Conservation (phyloP, 1,140 invertebrate species). For the Euglossa dilemma region DNA sequence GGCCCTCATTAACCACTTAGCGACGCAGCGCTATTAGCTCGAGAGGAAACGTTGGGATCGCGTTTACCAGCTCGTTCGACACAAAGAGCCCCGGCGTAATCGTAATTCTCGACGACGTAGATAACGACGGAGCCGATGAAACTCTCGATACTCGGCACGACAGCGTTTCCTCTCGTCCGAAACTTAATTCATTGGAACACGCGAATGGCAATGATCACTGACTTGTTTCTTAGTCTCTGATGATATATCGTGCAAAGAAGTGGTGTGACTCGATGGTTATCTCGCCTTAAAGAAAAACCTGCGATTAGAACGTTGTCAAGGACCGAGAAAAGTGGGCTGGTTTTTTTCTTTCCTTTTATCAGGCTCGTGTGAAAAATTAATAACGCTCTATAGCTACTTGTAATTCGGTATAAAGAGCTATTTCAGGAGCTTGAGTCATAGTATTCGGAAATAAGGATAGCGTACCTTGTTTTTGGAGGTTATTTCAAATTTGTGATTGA, state of each 20-base stretch:
- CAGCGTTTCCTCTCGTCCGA: neutral
- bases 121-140: neutral
- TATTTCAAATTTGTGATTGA: neutral
- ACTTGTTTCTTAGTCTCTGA: neutral
- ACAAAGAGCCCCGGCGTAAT: neutral
- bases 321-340: neutral
- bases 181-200: neutral
- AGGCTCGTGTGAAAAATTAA: neutral
- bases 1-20: slow-evolving; percentile 7
- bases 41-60: neutral
- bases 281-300: neutral
- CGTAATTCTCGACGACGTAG: neutral
- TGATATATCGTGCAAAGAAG: neutral
- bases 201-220: slow-evolving; percentile 22
- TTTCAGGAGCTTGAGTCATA: neutral
- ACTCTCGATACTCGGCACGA: slow-evolving; percentile 35
- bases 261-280: slow-evolving; percentile 22
- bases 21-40: neutral
- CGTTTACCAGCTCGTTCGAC: neutral
- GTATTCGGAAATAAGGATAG: neutral
- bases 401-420: neutral
- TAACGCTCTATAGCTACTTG: neutral
- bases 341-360: neutral
- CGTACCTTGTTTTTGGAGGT: neutral
- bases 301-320: slow-evolving; percentile 16